phyloP scores from a whole-genome alignment of 2,113 vertebrate species.

The Ovis canadensis region DNA sequence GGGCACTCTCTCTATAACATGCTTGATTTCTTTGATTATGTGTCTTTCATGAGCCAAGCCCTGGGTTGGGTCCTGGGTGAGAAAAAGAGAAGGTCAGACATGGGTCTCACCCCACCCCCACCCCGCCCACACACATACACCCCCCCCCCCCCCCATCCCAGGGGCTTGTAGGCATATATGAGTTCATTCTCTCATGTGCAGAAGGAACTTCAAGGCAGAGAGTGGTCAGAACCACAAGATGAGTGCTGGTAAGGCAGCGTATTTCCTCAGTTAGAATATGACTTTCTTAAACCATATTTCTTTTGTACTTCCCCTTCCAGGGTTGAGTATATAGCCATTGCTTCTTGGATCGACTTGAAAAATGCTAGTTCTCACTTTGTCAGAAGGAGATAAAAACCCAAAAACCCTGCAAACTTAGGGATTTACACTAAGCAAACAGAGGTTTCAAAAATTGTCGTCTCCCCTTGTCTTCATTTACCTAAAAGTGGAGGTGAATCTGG shows the following conservation, averaged over 20 bases:
- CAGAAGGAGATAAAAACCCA: background rate
- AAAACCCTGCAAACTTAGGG: background rate
- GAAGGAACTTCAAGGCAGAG: background rate
- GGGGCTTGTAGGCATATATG: background rate
- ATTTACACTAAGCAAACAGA: background rate
- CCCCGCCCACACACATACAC: background rate
- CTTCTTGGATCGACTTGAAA: background rate
- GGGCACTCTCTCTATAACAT: background rate
- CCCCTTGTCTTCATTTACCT: background rate
- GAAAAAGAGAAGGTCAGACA: background rate
- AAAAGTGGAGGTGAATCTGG: background rate
- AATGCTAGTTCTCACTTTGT: background rate
- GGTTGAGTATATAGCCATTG: background rate
- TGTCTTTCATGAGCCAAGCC: background rate
- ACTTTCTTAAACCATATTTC: background rate
- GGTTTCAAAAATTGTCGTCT: background rate
- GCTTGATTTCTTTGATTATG: background rate
- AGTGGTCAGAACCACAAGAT: background rate
- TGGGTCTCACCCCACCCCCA: rapidly evolving
- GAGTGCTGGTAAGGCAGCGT: background rate
- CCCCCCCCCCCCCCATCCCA: background rate
- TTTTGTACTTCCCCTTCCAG: background rate
- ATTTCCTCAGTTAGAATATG: background rate
- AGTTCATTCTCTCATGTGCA: background rate
- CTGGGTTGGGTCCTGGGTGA: background rate